A percentile compares a stretch with the other conserved stretches of the same genome.
phyloP scores from a whole-genome alignment of 2,888 invertebrate species.

The Napeogenes inachia region DNA sequence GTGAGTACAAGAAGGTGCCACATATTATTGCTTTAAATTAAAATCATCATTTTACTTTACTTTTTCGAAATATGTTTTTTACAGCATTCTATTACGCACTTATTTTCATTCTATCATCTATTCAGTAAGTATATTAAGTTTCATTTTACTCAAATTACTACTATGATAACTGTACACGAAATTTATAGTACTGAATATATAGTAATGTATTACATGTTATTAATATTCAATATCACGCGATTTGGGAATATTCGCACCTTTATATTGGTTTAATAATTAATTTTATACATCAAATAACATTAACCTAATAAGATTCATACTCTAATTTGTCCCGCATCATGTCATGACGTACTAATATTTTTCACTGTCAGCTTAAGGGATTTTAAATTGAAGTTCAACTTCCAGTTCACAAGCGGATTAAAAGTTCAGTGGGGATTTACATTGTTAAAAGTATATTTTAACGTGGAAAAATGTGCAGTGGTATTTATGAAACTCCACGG shows the following conservation, averaged over 20 bases:
- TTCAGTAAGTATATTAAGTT: too few species aligned
- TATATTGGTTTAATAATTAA: too few species aligned
- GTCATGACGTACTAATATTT: conserved; percentile 39
- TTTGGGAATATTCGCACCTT: conserved; percentile 8
- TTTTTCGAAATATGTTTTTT: too few species aligned
- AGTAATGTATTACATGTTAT: conserved; percentile 23
- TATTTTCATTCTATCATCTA: too few species aligned
- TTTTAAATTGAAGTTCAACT: conserved; percentile 46
- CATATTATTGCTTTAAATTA: too few species aligned
- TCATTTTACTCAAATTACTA: too few species aligned
- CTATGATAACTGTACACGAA: too few species aligned
- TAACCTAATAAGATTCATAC: conserved; percentile 44
- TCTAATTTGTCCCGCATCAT: conserved; percentile 35
- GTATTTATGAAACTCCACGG: conserved; percentile 22
- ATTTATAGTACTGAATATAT: too few species aligned
- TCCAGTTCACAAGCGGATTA: conserved; percentile 55
- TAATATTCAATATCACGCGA: conserved; percentile 30
- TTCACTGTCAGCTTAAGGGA: conserved; percentile 47
- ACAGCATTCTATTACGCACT: too few species aligned
- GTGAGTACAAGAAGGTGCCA: too few species aligned
- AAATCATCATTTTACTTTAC: too few species aligned
- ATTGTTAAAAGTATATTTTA: conserved; percentile 58
- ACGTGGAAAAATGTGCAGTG: conserved; percentile 33
- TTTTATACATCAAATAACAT: neutral
- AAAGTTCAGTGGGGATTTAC: conserved; percentile 49